These are phyloP conservation scores for Athene noctua DNA, from an alignment of 2,113 vertebrate genomes.

Conservation along the genomic window DNA sequence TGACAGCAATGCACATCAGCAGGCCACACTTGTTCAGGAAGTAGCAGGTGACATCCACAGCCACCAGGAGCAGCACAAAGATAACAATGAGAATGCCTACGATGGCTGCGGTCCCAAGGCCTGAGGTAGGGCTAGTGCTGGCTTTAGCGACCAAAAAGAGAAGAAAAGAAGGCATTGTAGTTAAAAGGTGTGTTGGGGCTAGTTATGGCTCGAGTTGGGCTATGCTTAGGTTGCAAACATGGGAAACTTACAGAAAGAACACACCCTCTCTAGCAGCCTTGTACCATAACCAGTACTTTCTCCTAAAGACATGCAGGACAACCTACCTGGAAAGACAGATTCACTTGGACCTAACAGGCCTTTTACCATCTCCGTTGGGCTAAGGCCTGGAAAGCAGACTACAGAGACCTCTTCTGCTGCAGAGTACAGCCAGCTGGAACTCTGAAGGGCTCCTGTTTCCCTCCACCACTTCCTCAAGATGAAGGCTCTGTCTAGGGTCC, in stretches of 20 bases:
- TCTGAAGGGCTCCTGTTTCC: not conserved
- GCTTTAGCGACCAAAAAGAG: slow-evolving; percentile 66
- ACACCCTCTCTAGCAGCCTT: not conserved
- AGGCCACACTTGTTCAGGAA: slow-evolving; percentile 98
- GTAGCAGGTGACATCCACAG: slow-evolving; percentile 94
- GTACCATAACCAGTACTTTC: not conserved
- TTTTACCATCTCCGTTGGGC: accelerated
- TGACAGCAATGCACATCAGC: slow-evolving; percentile 97
- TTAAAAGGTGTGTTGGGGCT: not conserved
- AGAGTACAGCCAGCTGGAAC: not conserved
- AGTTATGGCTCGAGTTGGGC: not conserved
- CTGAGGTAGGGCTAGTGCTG: slow-evolving; percentile 77
- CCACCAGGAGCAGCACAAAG: slow-evolving; percentile 91
- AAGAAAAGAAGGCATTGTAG: not conserved
- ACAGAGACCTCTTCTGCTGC: not conserved
- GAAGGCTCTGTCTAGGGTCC: not conserved
- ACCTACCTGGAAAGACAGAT: not conserved
- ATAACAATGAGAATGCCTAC: slow-evolving; percentile 92
- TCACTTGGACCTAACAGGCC: not conserved
- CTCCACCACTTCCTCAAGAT: not conserved
- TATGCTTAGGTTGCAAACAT: not conserved
- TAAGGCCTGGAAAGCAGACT: not conserved
- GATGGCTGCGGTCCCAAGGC: slow-evolving; percentile 88
- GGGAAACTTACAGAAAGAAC: too few species aligned
- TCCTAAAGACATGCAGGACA: not conserved